These are phyloP conservation scores for Leptinotarsa undecemlineata DNA, from an alignment of 1,140 invertebrate genomes.

Conservation along the genomic window DNA sequence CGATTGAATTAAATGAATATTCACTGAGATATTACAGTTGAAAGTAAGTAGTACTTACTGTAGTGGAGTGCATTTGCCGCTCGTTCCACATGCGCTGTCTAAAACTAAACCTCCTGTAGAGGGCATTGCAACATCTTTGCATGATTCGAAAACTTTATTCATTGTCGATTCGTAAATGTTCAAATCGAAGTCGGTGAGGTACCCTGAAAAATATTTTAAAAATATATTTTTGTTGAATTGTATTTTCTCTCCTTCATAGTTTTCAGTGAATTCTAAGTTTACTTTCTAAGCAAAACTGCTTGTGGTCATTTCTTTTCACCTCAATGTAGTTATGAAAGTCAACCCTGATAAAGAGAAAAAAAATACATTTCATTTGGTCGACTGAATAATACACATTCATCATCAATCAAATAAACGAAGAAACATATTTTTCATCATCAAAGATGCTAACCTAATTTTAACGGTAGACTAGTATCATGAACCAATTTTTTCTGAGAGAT, in stretches of 20 bases:
- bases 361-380: not conserved
- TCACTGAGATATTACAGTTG: no score
- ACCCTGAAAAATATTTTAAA: not conserved
- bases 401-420: no score
- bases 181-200: conserved; percentile 5
- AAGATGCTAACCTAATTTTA: no score
- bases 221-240: not conserved
- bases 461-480: no score
- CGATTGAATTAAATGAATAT: no score
- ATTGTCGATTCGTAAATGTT: conserved; percentile 60
- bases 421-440: no score
- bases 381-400: not conserved
- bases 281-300: no score
- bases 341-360: not conserved
- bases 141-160: conserved; percentile 69
- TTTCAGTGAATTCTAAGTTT: no score
- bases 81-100: conserved; percentile 67
- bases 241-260: not conserved
- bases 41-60: no score
- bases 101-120: conserved; percentile 70
- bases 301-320: not conserved
- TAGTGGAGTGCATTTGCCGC: no score
- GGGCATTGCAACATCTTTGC: conserved; percentile 64
- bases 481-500: no score
- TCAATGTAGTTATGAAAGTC: not conserved